phyloP scores from a whole-genome alignment of 1,140 invertebrate species.

The Megathymus violae region DNA sequence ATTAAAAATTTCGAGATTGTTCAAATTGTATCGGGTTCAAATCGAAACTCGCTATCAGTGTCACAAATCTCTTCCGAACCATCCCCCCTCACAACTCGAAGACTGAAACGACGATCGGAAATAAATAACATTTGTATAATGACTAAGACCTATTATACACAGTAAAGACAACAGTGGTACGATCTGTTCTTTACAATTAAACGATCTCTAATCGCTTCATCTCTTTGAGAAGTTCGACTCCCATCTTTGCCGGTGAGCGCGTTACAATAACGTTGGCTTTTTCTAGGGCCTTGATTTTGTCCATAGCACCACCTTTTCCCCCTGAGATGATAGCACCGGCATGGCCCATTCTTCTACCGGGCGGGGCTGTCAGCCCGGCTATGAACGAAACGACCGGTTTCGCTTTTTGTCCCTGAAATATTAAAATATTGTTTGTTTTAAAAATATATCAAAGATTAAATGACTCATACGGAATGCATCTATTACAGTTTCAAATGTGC shows the following conservation, averaged over 20 bases:
- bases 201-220: conserved; percentile 90
- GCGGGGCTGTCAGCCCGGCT: conserved; percentile 98
- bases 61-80: conserved; percentile 40
- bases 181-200: conserved; percentile 58
- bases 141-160: conserved; percentile 73
- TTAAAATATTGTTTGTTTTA: conserved; percentile 23
- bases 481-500: conserved; percentile 10
- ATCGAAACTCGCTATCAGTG: conserved; percentile 27
- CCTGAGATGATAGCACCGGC: conserved; percentile 99
- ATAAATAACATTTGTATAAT: conserved; percentile 78
- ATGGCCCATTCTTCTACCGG: conserved; percentile 99
- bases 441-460: neutral
- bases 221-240: conserved; percentile 93
- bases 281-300: conserved; percentile 98
- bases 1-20: conserved; percentile 27
- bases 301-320: conserved; percentile 98
- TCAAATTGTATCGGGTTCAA: neutral
- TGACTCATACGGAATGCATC: conserved; percentile 16
- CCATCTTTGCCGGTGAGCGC: conserved; percentile 98
- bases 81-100: conserved; percentile 17
- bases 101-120: conserved; percentile 45
- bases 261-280: conserved; percentile 95
- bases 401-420: conserved; percentile 92
- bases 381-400: conserved; percentile 99
- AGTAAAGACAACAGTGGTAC: conserved; percentile 44